A percentile compares a stretch with the other conserved stretches of the same genome.
phyloP scores from a whole-genome alignment of 2,113 vertebrate species.

The Theropithecus gelada region DNA sequence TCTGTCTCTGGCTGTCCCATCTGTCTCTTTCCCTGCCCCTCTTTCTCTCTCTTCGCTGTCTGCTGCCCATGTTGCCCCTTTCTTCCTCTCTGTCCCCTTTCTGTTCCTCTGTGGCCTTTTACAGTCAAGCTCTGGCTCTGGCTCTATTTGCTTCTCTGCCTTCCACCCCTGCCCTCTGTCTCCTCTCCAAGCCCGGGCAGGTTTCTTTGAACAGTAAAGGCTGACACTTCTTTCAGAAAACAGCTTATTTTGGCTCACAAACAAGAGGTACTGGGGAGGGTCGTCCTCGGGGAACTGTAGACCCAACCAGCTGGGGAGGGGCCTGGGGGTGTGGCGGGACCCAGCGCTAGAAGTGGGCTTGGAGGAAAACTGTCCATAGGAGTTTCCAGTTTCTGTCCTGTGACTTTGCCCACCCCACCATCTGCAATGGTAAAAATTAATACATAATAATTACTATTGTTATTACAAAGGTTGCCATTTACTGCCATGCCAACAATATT shows the following conservation, averaged over 20 bases:
- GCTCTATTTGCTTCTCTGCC: neutral
- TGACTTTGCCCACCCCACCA: neutral
- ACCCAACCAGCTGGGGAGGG: neutral
- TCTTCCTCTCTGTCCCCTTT: neutral
- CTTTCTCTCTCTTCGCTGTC: neutral
- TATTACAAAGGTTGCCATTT: neutral
- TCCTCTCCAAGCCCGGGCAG: neutral
- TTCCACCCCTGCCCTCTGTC: neutral
- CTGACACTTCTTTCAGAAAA: neutral
- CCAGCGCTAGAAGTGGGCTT: neutral
- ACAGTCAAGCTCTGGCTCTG: neutral
- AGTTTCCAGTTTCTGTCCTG: neutral
- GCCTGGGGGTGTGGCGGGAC: neutral
- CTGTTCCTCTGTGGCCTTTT: neutral
- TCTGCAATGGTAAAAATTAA: neutral
- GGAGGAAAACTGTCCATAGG: neutral
- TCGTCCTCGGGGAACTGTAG: neutral
- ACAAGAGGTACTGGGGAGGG: neutral
- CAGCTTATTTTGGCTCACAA: neutral
- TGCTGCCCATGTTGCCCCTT: rapidly evolving
- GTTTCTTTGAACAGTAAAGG: neutral
- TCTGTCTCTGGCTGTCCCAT: neutral
- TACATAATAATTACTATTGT: neutral
- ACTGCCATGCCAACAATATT: neutral
- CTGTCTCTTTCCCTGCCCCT: neutral